A percentile compares a stretch with the other conserved stretches of the same genome.
phyloP scores from a whole-genome alignment of 2,113 vertebrate species.

The Sigmodon hispidus region DNA sequence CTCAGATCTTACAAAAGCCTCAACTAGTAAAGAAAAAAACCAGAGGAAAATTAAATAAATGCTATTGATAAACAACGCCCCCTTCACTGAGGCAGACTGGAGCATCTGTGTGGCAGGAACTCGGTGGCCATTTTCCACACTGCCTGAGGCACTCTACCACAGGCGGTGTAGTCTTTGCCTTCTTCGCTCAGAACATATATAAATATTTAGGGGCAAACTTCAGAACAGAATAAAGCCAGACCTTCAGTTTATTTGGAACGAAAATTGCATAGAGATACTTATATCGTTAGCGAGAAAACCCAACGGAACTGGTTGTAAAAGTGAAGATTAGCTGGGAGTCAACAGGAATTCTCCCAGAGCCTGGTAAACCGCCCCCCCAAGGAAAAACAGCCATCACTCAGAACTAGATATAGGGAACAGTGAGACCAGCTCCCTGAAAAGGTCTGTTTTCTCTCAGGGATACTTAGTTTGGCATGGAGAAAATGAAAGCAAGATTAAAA shows the following conservation, averaged over 20 bases:
- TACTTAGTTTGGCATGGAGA: constrained; percentile 55
- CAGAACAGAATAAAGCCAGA: constrained; percentile 60
- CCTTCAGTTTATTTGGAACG: constrained; percentile 64
- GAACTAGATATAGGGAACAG: neutral
- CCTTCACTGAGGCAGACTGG: neutral
- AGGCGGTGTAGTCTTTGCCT: neutral
- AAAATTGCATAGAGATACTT: constrained; percentile 44
- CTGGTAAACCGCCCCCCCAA: neutral
- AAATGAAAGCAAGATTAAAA: constrained; percentile 69
- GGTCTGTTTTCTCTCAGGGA: constrained; percentile 73
- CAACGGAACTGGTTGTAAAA: constrained; percentile 43
- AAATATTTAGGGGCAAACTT: constrained; percentile 62
- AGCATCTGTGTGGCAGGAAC: neutral
- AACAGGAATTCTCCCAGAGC: neutral
- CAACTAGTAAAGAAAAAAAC: neutral
- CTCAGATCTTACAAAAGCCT: neutral
- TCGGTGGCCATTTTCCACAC: neutral
- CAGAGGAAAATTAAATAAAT: neutral
- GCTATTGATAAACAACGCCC: neutral
- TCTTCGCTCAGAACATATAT: constrained; percentile 10
- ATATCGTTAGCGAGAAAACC: constrained; percentile 61
- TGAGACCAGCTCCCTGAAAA: constrained; percentile 27
- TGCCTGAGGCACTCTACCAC: neutral
- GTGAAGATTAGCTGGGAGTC: constrained; percentile 59
- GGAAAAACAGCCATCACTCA: constrained; percentile 47